Conservation (phyloP, 2,888 invertebrate species). For the Limnephilus lunatus region DNA sequence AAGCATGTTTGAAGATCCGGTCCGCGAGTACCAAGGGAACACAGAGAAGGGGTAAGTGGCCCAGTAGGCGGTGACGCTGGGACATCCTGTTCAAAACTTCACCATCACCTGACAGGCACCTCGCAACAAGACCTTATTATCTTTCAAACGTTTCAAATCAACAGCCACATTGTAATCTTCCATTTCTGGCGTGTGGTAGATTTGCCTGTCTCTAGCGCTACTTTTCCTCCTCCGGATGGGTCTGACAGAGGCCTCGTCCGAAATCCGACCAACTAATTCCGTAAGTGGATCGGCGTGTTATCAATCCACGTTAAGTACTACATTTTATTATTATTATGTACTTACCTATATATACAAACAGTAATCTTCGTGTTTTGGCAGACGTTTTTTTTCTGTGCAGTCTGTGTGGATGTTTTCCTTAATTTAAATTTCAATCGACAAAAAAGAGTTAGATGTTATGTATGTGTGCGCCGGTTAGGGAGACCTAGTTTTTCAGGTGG, state of each 20-base stretch:
- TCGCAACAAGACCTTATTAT: not conserved
- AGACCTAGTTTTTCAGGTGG: not conserved
- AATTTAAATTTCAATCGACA: not conserved
- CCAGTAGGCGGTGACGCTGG: slow-evolving; percentile 45
- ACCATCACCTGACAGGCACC: slow-evolving; percentile 6
- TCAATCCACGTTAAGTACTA: not conserved
- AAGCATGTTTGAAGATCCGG: slow-evolving; percentile 27
- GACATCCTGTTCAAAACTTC: slow-evolving; percentile 48
- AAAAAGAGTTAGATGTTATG: not conserved
- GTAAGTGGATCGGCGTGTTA: not conserved
- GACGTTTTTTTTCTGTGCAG: slow-evolving; percentile 3
- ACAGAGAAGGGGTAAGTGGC: slow-evolving; percentile 42
- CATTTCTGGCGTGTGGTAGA: not conserved
- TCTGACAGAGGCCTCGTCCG: slow-evolving; percentile 1
- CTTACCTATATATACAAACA: not conserved
- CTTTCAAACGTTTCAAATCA: not conserved
- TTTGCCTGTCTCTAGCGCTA: not conserved
- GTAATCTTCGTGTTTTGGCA: slow-evolving; percentile 5
- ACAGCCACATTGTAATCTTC: not conserved
- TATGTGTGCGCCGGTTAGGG: not conserved
- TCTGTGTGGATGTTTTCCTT: not conserved
- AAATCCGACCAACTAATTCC: slow-evolving; percentile 28
- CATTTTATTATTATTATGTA: not conserved
- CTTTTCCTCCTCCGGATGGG: not conserved
- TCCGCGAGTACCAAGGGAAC: not conserved